Evolutionary conservation across 23 tunicate species (phyloP), one percentile per base, ranked within the genome.

Genomic region (Halocynthia roretzi): DNA sequence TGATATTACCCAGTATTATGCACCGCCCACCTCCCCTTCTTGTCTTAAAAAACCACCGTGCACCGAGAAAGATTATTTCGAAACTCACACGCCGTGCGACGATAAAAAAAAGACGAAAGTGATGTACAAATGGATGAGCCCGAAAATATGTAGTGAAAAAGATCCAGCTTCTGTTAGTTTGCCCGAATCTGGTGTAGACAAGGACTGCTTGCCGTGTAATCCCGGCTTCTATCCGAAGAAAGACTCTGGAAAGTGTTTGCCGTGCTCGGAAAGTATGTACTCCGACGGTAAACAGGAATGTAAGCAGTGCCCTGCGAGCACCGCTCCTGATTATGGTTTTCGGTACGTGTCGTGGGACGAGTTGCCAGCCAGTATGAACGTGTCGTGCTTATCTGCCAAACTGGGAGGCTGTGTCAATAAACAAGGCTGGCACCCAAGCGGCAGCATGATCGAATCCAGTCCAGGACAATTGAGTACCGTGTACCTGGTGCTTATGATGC

Each of bases 211-310:
- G 5, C 98, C 98, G 5, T 92, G 98, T 64, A 92, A 92, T 62
- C 87, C 92, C 10, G 92, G 98, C 7, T 86, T 86, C 49, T 72
- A 78, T 11, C 44, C 44, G 44, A 81, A 68, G 11, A 67, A 77
- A 51, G 70, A 52, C 6, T 68, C 61, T 31, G 78, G 80, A 7
- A 71, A 52, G 15, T 92, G 98, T 67, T 53, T 15, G 31, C 84
- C 82, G 10, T 92, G 98, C 75, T 60, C 68, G 12, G 52, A 69
- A 5, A 81, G 89, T 68, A 19, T 56, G n/a, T 92, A 31, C 82
- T 92, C 98, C 7, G 75, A 92, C 61, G 98, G 98, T 15, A 71
- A 79, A 23, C 68, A 82, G 83, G 90, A 49, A 7, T 92, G 98
- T 70, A 53, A 61, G 52, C 17, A 66, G 31, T 92, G 98, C 63